phyloP scores from a whole-genome alignment of 2,888 invertebrate species.

The Drosophila stalkeri region DNA sequence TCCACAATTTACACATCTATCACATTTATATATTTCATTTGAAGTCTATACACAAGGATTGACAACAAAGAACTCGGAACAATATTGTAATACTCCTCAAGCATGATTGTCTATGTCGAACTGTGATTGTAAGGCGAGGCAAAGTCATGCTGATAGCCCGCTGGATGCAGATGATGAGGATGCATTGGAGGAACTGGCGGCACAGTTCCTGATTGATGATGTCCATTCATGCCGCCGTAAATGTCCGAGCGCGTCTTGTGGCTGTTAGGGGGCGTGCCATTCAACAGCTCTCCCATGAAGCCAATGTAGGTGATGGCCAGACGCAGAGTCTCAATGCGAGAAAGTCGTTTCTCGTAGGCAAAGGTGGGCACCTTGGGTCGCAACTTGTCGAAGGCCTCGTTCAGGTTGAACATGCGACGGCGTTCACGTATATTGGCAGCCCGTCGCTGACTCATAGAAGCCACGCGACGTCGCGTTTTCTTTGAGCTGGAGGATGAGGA shows the following conservation, averaged over 20 bases:
- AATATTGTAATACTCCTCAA: slow-evolving; percentile 1
- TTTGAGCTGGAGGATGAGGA: slow-evolving; percentile 86
- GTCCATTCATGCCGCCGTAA: slow-evolving; percentile 83
- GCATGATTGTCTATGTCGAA: slow-evolving; percentile 56
- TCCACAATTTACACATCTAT: slow-evolving; percentile 16
- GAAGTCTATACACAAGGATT: slow-evolving; percentile 24
- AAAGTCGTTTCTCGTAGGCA: slow-evolving; percentile 97
- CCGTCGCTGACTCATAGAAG: slow-evolving; percentile 94
- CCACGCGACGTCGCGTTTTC: slow-evolving; percentile 94
- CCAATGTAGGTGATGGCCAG: slow-evolving; percentile 98
- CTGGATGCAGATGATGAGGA: slow-evolving; percentile 83
- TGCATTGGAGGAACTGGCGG: slow-evolving; percentile 65
- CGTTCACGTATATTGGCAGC: slow-evolving; percentile 97
- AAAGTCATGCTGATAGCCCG: slow-evolving; percentile 84
- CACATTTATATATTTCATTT: slow-evolving; percentile 31
- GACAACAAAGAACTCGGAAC: slow-evolving; percentile 20
- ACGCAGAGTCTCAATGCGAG: slow-evolving; percentile 96
- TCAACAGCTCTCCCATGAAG: slow-evolving; percentile 96
- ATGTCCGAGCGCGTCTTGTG: slow-evolving; percentile 83
- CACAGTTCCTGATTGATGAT: slow-evolving; percentile 70
- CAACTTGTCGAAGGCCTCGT: slow-evolving; percentile 97
- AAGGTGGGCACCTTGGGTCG: slow-evolving; percentile 97
- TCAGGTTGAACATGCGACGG: slow-evolving; percentile 97
- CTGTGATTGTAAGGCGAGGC: slow-evolving; percentile 85
- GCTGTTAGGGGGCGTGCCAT: slow-evolving; percentile 87